Base-by-base conservation (phyloP, 2,113 vertebrate genomes). In the Labrus mixtus region DNA sequence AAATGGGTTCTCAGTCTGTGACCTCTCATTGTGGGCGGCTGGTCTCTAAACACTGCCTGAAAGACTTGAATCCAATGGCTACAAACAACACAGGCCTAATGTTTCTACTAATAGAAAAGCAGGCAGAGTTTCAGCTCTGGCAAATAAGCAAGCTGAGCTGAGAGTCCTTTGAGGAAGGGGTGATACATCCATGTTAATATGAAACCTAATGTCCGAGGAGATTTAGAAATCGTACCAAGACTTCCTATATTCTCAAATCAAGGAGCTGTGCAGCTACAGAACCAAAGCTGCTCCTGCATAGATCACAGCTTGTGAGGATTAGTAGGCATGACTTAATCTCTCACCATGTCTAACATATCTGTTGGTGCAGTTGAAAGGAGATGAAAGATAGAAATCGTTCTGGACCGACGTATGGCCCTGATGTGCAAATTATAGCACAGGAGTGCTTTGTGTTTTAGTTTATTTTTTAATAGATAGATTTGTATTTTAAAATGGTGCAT, bases 311-410 rank as follows among this genome's bases (percentile, higher is more conserved):
- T 89, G 86, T 71, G 86, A 88, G 92, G 91, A 93, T 94, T 93
- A 94, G 74, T 84, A 84, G 81, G 61, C 88, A 87, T 88, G 79
- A 89, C 86, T 92, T 94, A 93, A 93, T 92, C 91, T 93, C 81
- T 88, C 76, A 65, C 81, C 70, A 82, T 77, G 85, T 84, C 75
- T 82, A 90, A 78, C 87, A 53, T 76, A 78, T 74, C 77, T 75
- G 76, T 65, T 76, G 81, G 77, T 84, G 78, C 87, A 83, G 68
- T 60, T 85, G 83, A 90, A 54, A 67, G 19, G 41, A 81, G 76
- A 88, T 89, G 70, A 85, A 79, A 76, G 66, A 82, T 85, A 73
- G 15, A 76, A 67, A 83, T n/a, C 71, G 72, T 79, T 70, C 45
- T 20, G 20, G 1, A 48, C 64, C 55, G n/a, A 19, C 4, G 8